phyloP scores from a whole-genome alignment of 2,113 vertebrate genomes.

The Nansenia antarctica region DNA sequence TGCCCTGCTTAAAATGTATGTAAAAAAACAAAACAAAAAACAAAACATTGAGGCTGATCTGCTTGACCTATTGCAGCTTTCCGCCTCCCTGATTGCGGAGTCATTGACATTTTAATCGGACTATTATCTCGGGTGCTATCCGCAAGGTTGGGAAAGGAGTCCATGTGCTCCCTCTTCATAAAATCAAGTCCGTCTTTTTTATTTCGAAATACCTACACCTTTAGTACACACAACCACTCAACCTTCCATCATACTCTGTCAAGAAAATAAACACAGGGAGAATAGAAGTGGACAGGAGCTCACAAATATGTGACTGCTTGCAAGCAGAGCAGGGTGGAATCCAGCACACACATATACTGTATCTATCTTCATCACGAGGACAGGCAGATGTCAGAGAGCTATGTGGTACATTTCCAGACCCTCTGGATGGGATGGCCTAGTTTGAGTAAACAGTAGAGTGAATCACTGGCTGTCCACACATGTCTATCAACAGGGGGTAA shows the following conservation, averaged over 20 bases:
- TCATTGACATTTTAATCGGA: no score
- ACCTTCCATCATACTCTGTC: conserved; percentile 1
- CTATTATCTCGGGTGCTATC: no score
- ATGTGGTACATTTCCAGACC: conserved; percentile 29
- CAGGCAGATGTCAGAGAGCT: conserved; percentile 41
- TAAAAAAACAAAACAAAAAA: no score
- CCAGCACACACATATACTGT: conserved; percentile 33
- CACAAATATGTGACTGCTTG: neutral
- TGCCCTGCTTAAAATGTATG: no score
- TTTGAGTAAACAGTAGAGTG: conserved; percentile 32
- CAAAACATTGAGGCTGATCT: no score
- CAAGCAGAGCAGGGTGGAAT: neutral
- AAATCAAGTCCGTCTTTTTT: no score
- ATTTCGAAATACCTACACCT: no score
- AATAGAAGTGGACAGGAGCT: conserved; percentile 21
- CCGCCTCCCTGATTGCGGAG: no score
- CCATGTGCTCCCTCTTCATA: no score
- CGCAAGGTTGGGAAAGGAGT: no score
- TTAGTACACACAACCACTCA: no score
- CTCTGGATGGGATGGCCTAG: conserved; percentile 25
- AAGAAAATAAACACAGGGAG: conserved; percentile 13
- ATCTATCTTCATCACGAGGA: conserved; percentile 52
- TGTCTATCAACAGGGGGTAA: neutral
- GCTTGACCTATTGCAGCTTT: no score
- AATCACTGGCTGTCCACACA: neutral